Conservation (phyloP, 2,797 vertebrate species). For the Florisuga fusca region DNA sequence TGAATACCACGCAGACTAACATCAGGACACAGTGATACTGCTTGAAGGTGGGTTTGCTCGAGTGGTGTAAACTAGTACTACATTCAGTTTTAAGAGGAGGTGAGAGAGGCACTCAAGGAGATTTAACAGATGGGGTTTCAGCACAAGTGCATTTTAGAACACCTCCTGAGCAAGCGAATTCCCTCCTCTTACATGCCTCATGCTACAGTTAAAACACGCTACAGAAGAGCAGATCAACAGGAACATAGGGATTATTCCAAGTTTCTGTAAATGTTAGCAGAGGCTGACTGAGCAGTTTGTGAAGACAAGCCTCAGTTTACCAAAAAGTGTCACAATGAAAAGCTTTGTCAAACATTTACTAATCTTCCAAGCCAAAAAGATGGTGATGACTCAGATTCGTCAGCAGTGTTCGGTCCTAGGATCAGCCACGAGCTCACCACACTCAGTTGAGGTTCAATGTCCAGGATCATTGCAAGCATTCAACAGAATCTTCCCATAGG, state of each 20-base stretch:
- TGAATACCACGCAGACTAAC: neutral
- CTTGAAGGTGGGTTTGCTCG: neutral
- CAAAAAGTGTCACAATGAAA: neutral
- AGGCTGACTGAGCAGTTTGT: neutral
- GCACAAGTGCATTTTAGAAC: slow-evolving; percentile 20
- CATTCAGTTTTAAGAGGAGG: rapidly evolving
- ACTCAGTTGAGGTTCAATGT: neutral
- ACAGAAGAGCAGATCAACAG: neutral
- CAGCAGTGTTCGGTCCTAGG: neutral
- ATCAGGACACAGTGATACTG: rapidly evolving
- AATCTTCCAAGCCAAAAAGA: neutral
- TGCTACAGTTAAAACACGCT: neutral
- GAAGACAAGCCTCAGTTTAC: neutral
- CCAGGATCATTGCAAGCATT: neutral
- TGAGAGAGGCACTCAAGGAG: neutral
- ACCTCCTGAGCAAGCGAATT: slow-evolving; percentile 12
- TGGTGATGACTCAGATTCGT: neutral
- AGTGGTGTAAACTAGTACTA: neutral
- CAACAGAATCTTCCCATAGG: rapidly evolving
- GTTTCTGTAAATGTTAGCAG: slow-evolving; percentile 16
- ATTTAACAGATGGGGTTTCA: slow-evolving; percentile 35
- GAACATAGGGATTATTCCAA: neutral
- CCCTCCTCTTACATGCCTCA: neutral
- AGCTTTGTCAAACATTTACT: neutral
- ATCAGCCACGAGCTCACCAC: rapidly evolving